These are phyloP conservation scores for Pao palembangensis DNA, from an alignment of 2,113 vertebrate genomes.

Conservation along the genomic window DNA sequence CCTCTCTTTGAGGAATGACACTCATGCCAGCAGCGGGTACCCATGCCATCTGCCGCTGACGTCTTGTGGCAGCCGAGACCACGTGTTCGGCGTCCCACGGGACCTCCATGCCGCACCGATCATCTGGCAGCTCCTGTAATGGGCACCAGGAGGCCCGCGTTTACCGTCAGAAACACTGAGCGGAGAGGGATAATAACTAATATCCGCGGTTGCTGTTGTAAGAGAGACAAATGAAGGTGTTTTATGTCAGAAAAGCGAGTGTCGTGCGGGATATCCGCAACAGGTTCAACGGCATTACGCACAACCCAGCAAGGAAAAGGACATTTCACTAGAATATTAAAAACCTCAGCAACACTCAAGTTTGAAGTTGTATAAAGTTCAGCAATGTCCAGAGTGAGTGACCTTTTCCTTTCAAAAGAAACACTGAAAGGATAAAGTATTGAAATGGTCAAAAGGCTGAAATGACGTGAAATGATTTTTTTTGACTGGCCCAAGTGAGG, in stretches of 20 bases:
- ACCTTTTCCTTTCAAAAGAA: no score
- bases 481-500: no score
- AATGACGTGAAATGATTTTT: no score
- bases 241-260: slow-evolving; percentile 11
- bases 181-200: slow-evolving; percentile 80
- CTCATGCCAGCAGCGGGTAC: slow-evolving; percentile 99
- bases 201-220: slow-evolving; percentile 49
- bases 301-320: not conserved
- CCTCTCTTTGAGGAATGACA: slow-evolving; percentile 93
- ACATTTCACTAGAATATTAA: not conserved
- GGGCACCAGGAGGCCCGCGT: slow-evolving; percentile 96
- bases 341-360: no score
- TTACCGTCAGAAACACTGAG: slow-evolving; percentile 93
- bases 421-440: no score
- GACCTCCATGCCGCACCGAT: slow-evolving; percentile 94
- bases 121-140: slow-evolving; percentile 99
- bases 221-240: slow-evolving; percentile 42
- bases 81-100: slow-evolving; percentile 91
- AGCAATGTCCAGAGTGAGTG: no score
- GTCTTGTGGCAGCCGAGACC: slow-evolving; percentile 95
- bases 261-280: slow-evolving; percentile 29
- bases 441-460: no score
- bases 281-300: slow-evolving; percentile 31
- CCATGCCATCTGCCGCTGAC: slow-evolving; percentile 99
- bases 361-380: no score